Evolutionary conservation across 2,797 vertebrate genomes (phyloP), one percentile per base, ranked within the genome.

Genomic region (Monodelphis domestica): DNA sequence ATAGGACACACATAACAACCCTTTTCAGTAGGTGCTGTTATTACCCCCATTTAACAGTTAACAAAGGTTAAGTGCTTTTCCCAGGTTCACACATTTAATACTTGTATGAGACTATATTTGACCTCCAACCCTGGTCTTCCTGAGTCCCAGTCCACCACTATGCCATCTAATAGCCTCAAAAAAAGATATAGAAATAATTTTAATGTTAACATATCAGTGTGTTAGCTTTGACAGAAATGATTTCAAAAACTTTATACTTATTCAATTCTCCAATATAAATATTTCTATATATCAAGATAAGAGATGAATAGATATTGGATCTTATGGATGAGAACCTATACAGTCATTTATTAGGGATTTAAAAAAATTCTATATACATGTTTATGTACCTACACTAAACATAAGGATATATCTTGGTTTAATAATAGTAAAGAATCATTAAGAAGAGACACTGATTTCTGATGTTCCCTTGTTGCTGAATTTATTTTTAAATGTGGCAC

Each of bases 211-310:
- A 52, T 91, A 54, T 89, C 95, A 89, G 29, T 94, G 70, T 53
- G 95, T 10, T n/a, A 94, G 90, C 91, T 91, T 96, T 96, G 96
- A 89, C 63, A 91, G 6, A 95, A 96, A 93, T 93, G 87, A 56
- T 54, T 96, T 92, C 87, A 92, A 95, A 93, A 94, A 91, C 50
- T 90, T 91, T 96, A 88, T 89, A 94, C 29, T 89, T 1, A 14
- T 14, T 33, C 21, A 94, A 93, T 90, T 96, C 94, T 87, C 78
- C 38, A 91, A 26, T 63, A 92, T 59, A 92, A 90, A 94, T 95
- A 91, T 12, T 90, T 95, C 45, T 55, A 89, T 70, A 94, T 90
- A 94, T 63, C 54, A 92, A 57, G 24, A n/a, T 53, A 88, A 38
- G 30, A 90, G 52, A 89, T 5, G 2, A 84, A 26, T 52, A 53